Evolutionary conservation across 1,140 invertebrate species (phyloP), one percentile per base, ranked within the genome.

Genomic region (Riptortus pedestris): DNA sequence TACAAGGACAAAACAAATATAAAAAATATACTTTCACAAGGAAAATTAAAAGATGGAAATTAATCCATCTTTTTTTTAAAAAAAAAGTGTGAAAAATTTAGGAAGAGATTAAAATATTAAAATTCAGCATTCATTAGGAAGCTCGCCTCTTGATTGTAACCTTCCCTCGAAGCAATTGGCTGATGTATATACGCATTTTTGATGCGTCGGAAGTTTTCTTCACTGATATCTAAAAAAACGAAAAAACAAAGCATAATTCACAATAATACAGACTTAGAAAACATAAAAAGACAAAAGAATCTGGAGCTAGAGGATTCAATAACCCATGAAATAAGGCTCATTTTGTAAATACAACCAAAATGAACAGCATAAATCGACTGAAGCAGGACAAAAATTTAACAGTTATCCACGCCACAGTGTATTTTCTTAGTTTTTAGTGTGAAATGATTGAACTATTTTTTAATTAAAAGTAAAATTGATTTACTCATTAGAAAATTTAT

Each of bases 81-180:
- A n/a, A n/a, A n/a, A n/a, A n/a, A n/a, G n/a, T n/a, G n/a, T n/a
- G n/a, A n/a, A n/a, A n/a, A n/a, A n/a, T n/a, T n/a, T n/a, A n/a
- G n/a, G n/a, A n/a, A n/a, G n/a, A n/a, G n/a, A n/a, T n/a, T n/a
- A n/a, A n/a, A n/a, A n/a, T n/a, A n/a, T n/a, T n/a, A n/a, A n/a
- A n/a, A n/a, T n/a, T n/a, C n/a, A n/a, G n/a, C n/a, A n/a, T n/a
- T 9, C 12, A 63, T 78, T 78, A 84, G n/a, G 81, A 81, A 26
- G 87, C 88, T 69, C 91, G 80, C 68, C 91, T 79, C 73, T 93
- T 91, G 69, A 96, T 85, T 7, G 85, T 85, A 72, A 91, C 85
- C 78, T 92, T 94, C 14, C 92, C 92, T 71, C 89, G 85, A 62
- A 86, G 86, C 66, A 97, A 73, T 70, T 93, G 87, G 9, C 85